Base-by-base conservation (phyloP, 2,888 invertebrate genomes). In the Subacronicta megacephala region DNA sequence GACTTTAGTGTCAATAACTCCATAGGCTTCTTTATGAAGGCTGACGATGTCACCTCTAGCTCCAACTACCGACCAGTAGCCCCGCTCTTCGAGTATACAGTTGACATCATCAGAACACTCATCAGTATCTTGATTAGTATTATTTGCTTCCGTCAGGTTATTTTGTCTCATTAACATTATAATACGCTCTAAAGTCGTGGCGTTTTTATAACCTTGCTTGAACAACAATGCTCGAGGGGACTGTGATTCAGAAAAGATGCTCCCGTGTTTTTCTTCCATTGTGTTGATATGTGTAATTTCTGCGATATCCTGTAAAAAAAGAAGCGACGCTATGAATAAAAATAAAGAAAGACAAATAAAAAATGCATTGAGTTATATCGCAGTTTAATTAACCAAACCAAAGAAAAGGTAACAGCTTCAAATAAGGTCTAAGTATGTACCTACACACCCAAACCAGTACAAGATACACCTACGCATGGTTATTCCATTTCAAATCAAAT, bases 1-100 rank as follows among this genome's bases (percentile, higher is more conserved):
- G 50, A 95, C 85, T 83, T 95, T 95, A 2, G 95, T 95, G 66
- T 95, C 95, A 60, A 95, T 95, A 47, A 95, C 90, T 40, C 96
- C 95, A 44, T 94, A 93, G 1, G 90, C 80, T 67, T 84, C 72
- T 55, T 81, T 87, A 38, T 84, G 61, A 16, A 77, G 63, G 12
- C 74, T 75, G 9, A 86, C 85, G 31, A 93, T 82, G 59, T 94
- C 94, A 1, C 92, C 93, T 10, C 94, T 78, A 0, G 88, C 86
- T 15, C 93, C 94, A 7, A 91, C 69, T 7, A 85, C 86, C 1
- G 88, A 79, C 88, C 88, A 90, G 53, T 88, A 89, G 0, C 87
- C 87, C 1, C 62, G 66, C 53, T 89, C 89, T 1, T 61, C 69
- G 12, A 89, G 59, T 62, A 74, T 91, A 85, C 85, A 92, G 49